Evolutionary conservation across 2,113 vertebrate genomes (phyloP).

Genomic region (Melanocharis versteri): DNA sequence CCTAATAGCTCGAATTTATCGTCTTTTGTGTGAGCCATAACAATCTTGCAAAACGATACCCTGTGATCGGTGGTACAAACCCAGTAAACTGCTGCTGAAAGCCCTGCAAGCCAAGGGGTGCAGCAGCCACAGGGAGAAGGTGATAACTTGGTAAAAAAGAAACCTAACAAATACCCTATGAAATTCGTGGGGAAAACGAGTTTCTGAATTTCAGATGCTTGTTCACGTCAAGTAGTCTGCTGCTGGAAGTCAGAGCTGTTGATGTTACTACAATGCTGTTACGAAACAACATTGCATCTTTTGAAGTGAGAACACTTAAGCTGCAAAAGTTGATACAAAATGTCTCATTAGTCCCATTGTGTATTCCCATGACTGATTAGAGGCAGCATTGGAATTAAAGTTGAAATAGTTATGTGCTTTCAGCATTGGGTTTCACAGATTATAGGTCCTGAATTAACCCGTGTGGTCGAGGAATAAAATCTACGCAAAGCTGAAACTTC

Average conservation of each 20-base stretch:
- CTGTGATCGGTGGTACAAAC: not conserved
- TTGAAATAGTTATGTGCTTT: not conserved
- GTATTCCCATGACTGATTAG: not conserved
- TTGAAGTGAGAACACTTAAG: not conserved
- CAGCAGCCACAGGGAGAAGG: not conserved
- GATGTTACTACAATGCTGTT: not conserved
- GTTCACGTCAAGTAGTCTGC: not conserved
- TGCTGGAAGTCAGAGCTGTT: not conserved
- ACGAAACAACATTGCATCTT: fast-evolving
- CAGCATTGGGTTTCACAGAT: not conserved
- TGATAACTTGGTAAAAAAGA: not conserved
- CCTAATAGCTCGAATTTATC: not conserved
- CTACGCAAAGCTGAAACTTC: not conserved
- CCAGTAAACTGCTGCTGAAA: not conserved
- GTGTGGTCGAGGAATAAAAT: not conserved
- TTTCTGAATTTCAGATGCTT: not conserved
- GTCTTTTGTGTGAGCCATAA: not conserved
- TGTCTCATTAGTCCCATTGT: not conserved
- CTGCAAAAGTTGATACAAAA: not conserved
- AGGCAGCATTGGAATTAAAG: not conserved
- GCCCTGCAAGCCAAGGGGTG: not conserved
- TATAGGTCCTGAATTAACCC: not conserved
- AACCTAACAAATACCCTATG: not conserved
- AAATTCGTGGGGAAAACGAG: not conserved
- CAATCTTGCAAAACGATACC: not conserved